Evolutionary conservation across 2,888 invertebrate species (phyloP).

Genomic region (Rhorus exstirpatorius): DNA sequence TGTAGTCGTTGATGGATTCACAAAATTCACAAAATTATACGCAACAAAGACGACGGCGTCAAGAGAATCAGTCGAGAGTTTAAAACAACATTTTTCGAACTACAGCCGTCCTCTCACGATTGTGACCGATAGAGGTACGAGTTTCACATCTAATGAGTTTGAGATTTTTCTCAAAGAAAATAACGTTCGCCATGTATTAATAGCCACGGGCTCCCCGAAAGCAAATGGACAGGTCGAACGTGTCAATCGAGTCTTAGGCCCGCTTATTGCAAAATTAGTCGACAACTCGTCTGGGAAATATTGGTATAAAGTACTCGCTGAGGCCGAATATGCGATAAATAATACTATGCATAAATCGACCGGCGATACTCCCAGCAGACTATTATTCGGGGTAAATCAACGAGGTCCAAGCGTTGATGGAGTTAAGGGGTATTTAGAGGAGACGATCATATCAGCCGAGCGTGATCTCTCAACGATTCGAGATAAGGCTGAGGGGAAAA

Average conservation of each 20-base stretch:
- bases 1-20: conserved; percentile 52
- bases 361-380: conserved; percentile 73
- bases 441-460: background rate
- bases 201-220: conserved; percentile 74
- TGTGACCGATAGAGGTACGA: conserved; percentile 45
- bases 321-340: conserved; percentile 70
- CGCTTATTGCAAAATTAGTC: conserved; percentile 69
- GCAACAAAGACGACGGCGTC: conserved; percentile 21
- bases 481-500: conserved; percentile 46
- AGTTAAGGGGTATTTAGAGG: conserved; percentile 26
- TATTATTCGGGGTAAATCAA: conserved; percentile 77
- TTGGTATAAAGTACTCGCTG: conserved; percentile 64
- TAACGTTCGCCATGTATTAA: conserved; percentile 70
- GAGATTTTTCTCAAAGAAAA: conserved; percentile 56
- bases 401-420: conserved; percentile 71
- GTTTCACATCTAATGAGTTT: conserved; percentile 54
- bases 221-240: conserved; percentile 77
- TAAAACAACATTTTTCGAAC: conserved; percentile 33
- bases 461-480: conserved; percentile 45
- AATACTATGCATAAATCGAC: conserved; percentile 74
- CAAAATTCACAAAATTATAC: background rate
- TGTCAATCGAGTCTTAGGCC: conserved; percentile 67
- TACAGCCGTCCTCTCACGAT: conserved; percentile 42
- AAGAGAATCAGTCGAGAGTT: conserved; percentile 32
- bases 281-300: conserved; percentile 42